Evolutionary conservation across 2,113 vertebrate genomes (phyloP).

Genomic region (Menura novaehollandiae): DNA sequence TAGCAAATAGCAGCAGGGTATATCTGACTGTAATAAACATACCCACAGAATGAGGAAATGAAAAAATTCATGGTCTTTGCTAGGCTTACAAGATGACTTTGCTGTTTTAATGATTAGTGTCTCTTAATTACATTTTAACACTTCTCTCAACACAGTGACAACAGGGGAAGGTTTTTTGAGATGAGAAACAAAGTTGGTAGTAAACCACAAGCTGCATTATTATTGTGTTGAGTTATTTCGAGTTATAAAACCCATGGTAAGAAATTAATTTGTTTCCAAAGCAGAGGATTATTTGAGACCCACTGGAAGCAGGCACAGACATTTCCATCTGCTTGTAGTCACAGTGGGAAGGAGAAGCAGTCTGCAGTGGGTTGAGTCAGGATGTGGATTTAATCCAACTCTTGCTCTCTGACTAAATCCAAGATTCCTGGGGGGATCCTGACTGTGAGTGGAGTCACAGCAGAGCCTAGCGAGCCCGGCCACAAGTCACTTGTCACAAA

Average conservation of each 20-base stretch:
- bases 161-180: background rate
- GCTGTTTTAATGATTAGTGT: background rate
- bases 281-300: background rate
- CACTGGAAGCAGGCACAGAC: background rate
- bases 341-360: background rate
- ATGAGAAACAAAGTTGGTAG: background rate
- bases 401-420: background rate
- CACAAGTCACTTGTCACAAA: background rate
- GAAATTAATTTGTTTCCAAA: background rate
- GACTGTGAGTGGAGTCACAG: rapidly evolving
- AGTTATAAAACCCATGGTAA: background rate
- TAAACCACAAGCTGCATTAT: background rate
- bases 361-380: background rate
- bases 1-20: background rate
- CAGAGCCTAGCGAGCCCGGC: background rate
- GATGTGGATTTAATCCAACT: slow-evolving; percentile 15
- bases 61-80: background rate
- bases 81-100: background rate
- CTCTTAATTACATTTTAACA: background rate
- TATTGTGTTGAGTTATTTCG: background rate
- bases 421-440: background rate
- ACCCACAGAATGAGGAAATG: background rate
- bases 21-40: background rate
- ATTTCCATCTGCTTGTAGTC: background rate
- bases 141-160: background rate